Evolutionary conservation across 2,888 invertebrate species (phyloP).

Genomic region (Lamellibrachia satsuma): DNA sequence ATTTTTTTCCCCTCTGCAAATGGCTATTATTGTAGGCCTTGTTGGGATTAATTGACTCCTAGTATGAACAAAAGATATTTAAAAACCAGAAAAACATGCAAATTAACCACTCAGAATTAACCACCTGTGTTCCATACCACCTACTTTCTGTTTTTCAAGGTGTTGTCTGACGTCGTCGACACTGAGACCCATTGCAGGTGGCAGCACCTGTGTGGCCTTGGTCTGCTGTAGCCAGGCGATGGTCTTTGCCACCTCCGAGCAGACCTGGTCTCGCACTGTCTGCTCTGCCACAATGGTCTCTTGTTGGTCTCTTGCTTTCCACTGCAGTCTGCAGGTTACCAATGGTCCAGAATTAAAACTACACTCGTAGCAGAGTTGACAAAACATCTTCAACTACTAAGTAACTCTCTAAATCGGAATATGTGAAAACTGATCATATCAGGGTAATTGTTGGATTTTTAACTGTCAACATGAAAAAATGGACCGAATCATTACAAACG

Average conservation of each 20-base stretch:
- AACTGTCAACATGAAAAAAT: too few species aligned
- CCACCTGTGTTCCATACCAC: constrained; percentile 22
- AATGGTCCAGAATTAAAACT: neutral
- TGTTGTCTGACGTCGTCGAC: constrained; percentile 47
- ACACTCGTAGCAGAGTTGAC: neutral
- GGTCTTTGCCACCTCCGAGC: constrained; percentile 50
- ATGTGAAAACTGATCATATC: neutral
- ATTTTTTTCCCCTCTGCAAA: too few species aligned
- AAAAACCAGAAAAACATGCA: neutral
- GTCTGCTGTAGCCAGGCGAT: constrained; percentile 49
- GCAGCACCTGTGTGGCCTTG: constrained; percentile 43
- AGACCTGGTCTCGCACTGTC: constrained; percentile 50
- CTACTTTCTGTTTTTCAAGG: constrained; percentile 52
- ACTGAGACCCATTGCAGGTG: neutral
- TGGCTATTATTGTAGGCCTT: neutral
- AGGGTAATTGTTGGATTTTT: too few species aligned
- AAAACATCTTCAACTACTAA: neutral
- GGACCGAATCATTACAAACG: too few species aligned
- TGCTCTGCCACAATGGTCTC: constrained; percentile 50
- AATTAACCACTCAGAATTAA: neutral
- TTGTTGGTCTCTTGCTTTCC: constrained; percentile 47
- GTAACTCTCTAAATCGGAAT: too few species aligned
- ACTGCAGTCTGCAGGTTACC: constrained; percentile 46
- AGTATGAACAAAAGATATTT: neutral
- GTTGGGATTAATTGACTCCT: neutral